Percentiles rank a stretch among this genome's conserved stretches.
Conservation (phyloP, 2,113 vertebrate species). For the Argyrosomus japonicus region DNA sequence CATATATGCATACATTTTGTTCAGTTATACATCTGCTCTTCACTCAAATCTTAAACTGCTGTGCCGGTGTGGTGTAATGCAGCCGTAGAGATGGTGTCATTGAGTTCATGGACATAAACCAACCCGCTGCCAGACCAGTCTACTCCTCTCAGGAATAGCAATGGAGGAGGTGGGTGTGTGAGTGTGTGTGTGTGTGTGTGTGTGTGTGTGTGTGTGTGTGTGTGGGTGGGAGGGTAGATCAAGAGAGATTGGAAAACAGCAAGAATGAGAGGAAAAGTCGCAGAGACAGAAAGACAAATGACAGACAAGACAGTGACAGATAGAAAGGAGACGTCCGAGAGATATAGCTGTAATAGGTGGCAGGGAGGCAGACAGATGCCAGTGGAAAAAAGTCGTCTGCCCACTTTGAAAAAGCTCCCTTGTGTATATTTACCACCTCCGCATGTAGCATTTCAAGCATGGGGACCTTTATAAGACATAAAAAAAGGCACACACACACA, state of each 20-base stretch:
- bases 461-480: slow-evolving; percentile 34
- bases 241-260: slow-evolving; percentile 44
- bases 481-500: slow-evolving; percentile 34
- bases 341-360: slow-evolving; percentile 49
- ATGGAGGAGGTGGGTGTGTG: slow-evolving; percentile 64
- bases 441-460: slow-evolving; percentile 61
- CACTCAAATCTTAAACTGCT: slow-evolving; percentile 25
- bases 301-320: slow-evolving; percentile 45
- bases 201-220: not conserved
- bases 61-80: slow-evolving; percentile 75
- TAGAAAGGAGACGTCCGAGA: slow-evolving; percentile 28
- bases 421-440: slow-evolving; percentile 51
- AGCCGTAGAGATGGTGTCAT: slow-evolving; percentile 67
- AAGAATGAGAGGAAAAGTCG: slow-evolving; percentile 44
- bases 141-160: slow-evolving; percentile 78
- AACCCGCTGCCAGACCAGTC: slow-evolving; percentile 75
- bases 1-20: slow-evolving; percentile 14
- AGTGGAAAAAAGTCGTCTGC: slow-evolving; percentile 22
- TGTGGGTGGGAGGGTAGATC: slow-evolving; percentile 34
- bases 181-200: slow-evolving; percentile 34
- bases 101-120: slow-evolving; percentile 80
- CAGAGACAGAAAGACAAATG: slow-evolving; percentile 36
- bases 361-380: not conserved
- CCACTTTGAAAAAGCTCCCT: slow-evolving; percentile 40
- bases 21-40: not conserved